Base-by-base conservation (phyloP, 2,888 invertebrate species). In the Andrena trimmerana region DNA sequence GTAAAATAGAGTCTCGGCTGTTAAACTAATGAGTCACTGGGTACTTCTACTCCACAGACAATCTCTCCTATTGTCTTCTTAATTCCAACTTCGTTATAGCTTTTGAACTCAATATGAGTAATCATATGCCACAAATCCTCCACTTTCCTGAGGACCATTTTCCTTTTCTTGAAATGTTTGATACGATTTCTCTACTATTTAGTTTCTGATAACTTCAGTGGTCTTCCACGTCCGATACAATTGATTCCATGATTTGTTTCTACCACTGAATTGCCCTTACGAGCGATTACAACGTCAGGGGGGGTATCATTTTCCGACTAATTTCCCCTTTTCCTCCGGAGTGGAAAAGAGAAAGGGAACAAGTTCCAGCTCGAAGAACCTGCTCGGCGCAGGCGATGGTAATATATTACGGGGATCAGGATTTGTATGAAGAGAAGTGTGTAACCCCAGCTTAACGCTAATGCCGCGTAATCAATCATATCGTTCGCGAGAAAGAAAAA, bases 361-460 rank as follows among this genome's bases (percentile, higher is more conserved):
- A 80, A 77, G 50, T 78, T 74, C 71, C 67, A 63, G 36, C 84
- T 80, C 78, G 89, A 89, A 84, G 91, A 89, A 93, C 91, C 93
- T 93, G 93, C 87, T 93, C 89, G 83, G 77, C 63, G 83, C 93
- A 93, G 93, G 86, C 90, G 82, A 85, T 76, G 86, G 92, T 93
- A 93, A 94, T 94, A 94, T 93, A 94, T 94, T 92, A 92, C 88
- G 88, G 85, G 90, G 91, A 86, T 91, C 90, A 90, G 90, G 91
- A 91, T 90, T 92, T 92, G 92, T 93, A 93, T 93, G 92, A 92
- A 93, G 90, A 92, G 91, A 91, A 93, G 93, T 93, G 92, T 93
- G 93, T 93, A 93, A 93, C 93, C 90, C 92, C 71, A 91, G 91
- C 92, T 94, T 90, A 92, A 90, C 89, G 88, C 89, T 92, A 91